These are phyloP conservation scores for Nyctibius bracteatus DNA, from an alignment of 2,113 vertebrate genomes.

Conservation along the genomic window DNA sequence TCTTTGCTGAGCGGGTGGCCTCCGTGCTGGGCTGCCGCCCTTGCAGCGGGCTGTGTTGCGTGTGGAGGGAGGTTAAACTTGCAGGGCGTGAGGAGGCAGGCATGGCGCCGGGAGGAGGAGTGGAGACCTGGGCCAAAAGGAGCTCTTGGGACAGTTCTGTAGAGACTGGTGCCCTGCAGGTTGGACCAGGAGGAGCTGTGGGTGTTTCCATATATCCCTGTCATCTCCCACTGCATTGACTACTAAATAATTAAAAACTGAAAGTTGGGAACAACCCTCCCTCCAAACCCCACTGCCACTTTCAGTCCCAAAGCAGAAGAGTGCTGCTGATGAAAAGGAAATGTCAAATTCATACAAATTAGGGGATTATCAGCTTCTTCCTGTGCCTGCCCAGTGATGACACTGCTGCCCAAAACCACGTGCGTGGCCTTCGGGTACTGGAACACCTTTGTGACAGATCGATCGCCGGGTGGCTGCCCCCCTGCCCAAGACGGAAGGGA, in stretches of 20 bases:
- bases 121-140: not conserved
- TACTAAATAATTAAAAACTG: not conserved
- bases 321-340: not conserved
- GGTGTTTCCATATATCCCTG: not conserved
- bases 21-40: fast-evolving
- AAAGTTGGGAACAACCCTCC: not conserved
- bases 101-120: fast-evolving
- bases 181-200: not conserved
- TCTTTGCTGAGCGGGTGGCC: no score
- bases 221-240: no score
- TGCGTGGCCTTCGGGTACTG: fast-evolving
- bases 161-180: fast-evolving
- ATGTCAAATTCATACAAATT: not conserved
- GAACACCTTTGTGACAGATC: not conserved
- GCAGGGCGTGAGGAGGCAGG: fast-evolving
- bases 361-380: not conserved
- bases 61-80: fast-evolving
- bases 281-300: not conserved
- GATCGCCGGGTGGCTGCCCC: fast-evolving
- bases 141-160: not conserved
- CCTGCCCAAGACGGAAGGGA: not conserved
- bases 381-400: not conserved
- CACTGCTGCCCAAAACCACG: not conserved
- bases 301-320: not conserved
- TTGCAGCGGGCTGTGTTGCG: fast-evolving